A percentile compares a stretch with the other conserved stretches of the same genome.
Conservation (phyloP, 2,797 vertebrate species). For the Esox masquinongy region DNA sequence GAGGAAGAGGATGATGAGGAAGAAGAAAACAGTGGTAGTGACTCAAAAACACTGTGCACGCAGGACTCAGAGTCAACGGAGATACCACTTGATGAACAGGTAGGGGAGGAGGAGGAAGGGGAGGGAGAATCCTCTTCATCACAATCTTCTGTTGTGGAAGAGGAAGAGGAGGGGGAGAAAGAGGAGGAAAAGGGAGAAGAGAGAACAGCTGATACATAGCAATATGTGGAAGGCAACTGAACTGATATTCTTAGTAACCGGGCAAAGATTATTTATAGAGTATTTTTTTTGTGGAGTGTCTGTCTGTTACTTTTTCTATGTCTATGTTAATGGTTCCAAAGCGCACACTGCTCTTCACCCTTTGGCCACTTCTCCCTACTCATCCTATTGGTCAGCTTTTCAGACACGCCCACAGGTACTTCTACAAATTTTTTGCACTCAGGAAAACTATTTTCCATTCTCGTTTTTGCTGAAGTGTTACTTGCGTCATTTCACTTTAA, state of each 20-base stretch:
- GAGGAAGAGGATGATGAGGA: constrained; percentile 89
- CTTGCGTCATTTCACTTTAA: constrained; percentile 50
- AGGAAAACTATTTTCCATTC: constrained; percentile 89
- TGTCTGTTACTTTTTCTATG: constrained; percentile 57
- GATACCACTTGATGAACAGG: constrained; percentile 94
- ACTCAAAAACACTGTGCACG: constrained; percentile 98
- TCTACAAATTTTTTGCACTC: constrained; percentile 92
- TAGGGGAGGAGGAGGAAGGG: constrained; percentile 81
- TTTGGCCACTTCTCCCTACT: constrained; percentile 61
- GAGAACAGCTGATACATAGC: constrained; percentile 75
- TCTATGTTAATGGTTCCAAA: constrained; percentile 79
- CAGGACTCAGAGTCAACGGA: constrained; percentile 98
- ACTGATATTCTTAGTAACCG: constrained; percentile 79
- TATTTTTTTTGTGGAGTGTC: constrained; percentile 68
- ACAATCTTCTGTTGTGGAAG: constrained; percentile 74
- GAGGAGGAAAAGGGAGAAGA: constrained; percentile 63
- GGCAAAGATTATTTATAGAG: constrained; percentile 79
- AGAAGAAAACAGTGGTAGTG: constrained; percentile 96
- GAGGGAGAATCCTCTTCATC: constrained; percentile 63
- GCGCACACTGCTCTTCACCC: constrained; percentile 80
- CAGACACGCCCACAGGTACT: constrained; percentile 83
- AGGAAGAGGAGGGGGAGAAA: constrained; percentile 68
- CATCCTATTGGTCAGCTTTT: constrained; percentile 57
- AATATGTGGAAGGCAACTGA: constrained; percentile 62
- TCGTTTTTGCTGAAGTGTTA: constrained; percentile 71